Conservation (phyloP, 1,140 invertebrate species). For the Calephelis nemesis region DNA sequence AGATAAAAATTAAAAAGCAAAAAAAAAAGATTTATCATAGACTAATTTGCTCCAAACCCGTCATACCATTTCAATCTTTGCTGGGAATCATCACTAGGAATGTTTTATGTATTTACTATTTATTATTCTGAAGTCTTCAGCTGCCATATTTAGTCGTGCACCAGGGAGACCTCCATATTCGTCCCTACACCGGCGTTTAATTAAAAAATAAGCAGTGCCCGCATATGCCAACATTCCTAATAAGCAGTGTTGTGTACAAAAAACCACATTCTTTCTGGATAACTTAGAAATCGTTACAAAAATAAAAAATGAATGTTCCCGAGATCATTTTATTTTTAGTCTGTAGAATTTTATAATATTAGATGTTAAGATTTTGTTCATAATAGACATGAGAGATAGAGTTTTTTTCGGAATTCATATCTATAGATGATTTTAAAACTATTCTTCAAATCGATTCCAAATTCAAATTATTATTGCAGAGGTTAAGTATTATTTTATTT, state of each 20-base stretch:
- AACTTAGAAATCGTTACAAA: constrained; percentile 15
- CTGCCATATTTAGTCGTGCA: constrained; percentile 40
- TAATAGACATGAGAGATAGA: too few relatives aligned
- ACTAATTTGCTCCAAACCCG: constrained; percentile 27
- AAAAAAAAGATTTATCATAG: too few relatives aligned
- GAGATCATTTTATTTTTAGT: neutral
- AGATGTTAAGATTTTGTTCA: too few relatives aligned
- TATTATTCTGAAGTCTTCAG: constrained; percentile 40
- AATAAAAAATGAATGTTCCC: neutral
- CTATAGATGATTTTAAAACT: too few relatives aligned
- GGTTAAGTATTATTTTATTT: too few relatives aligned
- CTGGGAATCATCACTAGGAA: constrained; percentile 36
- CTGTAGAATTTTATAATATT: too few relatives aligned
- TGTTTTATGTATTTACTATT: constrained; percentile 32
- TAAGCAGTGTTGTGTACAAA: constrained; percentile 26
- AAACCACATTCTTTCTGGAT: constrained; percentile 26
- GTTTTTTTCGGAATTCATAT: too few relatives aligned
- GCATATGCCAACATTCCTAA: constrained; percentile 34
- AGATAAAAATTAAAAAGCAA: too few relatives aligned
- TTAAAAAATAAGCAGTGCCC: constrained; percentile 25
- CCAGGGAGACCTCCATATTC: constrained; percentile 42
- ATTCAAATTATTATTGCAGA: too few relatives aligned
- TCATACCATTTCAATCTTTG: constrained; percentile 40
- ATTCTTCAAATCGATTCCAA: too few relatives aligned
- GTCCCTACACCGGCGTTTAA: constrained; percentile 25